Conservation (phyloP, 2,888 invertebrate species). For the Germaria angustata region DNA sequence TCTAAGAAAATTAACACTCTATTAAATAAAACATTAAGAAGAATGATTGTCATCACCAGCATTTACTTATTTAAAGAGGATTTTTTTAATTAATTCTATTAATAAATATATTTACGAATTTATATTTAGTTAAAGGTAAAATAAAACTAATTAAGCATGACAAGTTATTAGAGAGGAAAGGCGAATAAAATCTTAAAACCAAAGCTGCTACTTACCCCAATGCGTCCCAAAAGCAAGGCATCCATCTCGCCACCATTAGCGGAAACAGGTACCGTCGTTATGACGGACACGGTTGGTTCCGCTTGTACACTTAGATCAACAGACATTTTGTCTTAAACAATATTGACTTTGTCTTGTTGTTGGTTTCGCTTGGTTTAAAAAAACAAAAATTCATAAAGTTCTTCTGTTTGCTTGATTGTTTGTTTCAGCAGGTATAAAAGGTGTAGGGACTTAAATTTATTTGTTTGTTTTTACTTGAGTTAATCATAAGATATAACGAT, state of each 20-base stretch:
- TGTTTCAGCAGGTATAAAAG: conserved; percentile 57
- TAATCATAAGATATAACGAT: conserved; percentile 55
- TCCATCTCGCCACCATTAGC: conserved; percentile 88
- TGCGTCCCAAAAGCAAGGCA: conserved; percentile 87
- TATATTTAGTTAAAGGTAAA: conserved; percentile 6
- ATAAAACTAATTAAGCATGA: conserved; percentile 46
- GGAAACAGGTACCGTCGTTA: conserved; percentile 77
- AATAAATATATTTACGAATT: conserved; percentile 3
- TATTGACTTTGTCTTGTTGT: conserved; percentile 23
- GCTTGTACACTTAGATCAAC: conserved; percentile 76
- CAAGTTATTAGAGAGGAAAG: conserved; percentile 11
- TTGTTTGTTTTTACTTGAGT: conserved; percentile 36
- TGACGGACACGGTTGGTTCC: conserved; percentile 78
- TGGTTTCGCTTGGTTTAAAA: background rate
- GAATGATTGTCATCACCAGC: conserved; percentile 18
- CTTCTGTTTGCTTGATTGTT: conserved; percentile 6
- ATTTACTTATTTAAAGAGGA: conserved; percentile 23
- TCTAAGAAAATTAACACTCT: background rate
- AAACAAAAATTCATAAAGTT: conserved; percentile 19
- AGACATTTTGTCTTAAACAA: conserved; percentile 72
- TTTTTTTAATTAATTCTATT: conserved; percentile 19
- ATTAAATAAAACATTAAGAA: conserved; percentile 15
- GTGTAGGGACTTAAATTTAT: conserved; percentile 37
- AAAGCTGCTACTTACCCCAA: conserved; percentile 84
- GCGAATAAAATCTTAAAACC: background rate